A percentile compares a stretch with the other conserved stretches of the same genome.
Conservation (phyloP, 2,797 vertebrate genomes). For the Neomorphus geoffroyi region DNA sequence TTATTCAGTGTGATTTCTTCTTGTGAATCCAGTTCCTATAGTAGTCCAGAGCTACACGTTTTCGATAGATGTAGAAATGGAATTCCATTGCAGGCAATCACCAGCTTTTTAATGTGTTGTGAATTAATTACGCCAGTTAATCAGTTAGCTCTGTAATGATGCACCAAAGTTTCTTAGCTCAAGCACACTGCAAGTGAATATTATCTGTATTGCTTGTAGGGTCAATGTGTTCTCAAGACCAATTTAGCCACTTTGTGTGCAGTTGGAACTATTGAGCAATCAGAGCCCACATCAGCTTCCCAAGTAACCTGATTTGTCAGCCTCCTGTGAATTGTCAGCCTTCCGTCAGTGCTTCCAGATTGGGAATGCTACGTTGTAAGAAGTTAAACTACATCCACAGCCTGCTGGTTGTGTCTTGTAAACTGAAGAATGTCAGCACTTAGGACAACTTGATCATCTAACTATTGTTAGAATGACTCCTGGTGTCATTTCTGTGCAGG, state of each 20-base stretch:
- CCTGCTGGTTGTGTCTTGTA: neutral
- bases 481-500: neutral
- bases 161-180: neutral
- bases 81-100: neutral
- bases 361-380: neutral
- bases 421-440: neutral
- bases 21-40: neutral
- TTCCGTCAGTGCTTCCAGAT: neutral
- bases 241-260: neutral
- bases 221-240: neutral
- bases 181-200: neutral
- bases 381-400: neutral
- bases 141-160: neutral
- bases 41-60: neutral
- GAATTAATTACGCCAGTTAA: neutral
- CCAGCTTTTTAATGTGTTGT: neutral
- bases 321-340: too few species aligned
- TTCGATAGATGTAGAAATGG: neutral
- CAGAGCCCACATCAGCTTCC: neutral
- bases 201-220: neutral
- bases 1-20: neutral
- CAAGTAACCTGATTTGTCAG: neutral
- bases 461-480: neutral
- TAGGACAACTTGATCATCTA: neutral
- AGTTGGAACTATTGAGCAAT: neutral